phyloP scores from a whole-genome alignment of 2,113 vertebrate species.

The Carettochelys insculpta region DNA sequence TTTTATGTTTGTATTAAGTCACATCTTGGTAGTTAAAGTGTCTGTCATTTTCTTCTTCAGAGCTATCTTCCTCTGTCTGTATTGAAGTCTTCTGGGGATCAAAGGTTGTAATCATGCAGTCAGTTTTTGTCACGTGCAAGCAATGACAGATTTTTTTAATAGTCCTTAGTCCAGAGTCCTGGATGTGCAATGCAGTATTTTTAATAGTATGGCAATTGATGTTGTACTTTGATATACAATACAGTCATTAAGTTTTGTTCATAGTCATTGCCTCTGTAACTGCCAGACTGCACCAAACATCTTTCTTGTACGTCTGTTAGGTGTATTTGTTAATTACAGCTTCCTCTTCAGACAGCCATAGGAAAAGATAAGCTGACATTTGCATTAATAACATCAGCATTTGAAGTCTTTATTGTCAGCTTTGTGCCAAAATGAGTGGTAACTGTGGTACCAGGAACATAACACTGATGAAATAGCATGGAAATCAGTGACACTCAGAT shows the following conservation, averaged over 20 bases:
- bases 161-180: constrained; percentile 43
- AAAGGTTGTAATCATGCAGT: background rate
- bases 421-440: background rate
- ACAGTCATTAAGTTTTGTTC: background rate
- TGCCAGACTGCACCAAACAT: background rate
- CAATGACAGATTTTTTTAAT: background rate
- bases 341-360: background rate
- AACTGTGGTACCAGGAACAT: background rate
- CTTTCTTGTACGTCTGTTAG: background rate
- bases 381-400: background rate
- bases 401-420: background rate
- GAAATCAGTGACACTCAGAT: background rate
- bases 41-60: background rate
- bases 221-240: background rate
- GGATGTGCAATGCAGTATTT: background rate
- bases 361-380: background rate
- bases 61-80: background rate
- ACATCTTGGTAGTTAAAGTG: accelerated
- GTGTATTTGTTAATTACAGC: background rate
- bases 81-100: background rate
- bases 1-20: background rate
- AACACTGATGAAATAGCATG: background rate
- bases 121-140: background rate
- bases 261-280: background rate
- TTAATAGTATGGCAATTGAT: background rate